phyloP scores from a whole-genome alignment of 2,888 invertebrate genomes.

The Lasioglossum figueresi region DNA sequence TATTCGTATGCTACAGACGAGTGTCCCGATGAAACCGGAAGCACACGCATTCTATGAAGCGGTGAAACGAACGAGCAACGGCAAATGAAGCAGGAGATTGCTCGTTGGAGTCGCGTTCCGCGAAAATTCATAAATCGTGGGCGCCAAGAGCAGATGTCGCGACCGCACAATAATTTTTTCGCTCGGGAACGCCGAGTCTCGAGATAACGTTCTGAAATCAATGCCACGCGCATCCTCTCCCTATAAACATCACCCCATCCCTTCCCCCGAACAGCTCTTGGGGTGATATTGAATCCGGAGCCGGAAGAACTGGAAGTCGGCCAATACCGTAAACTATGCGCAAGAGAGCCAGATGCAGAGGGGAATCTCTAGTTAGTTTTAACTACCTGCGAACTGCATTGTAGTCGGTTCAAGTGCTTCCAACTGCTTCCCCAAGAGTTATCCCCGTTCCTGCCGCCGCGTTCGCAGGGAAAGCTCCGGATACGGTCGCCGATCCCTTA shows the following conservation, averaged over 20 bases:
- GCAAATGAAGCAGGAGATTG: not conserved
- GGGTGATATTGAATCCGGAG: slow-evolving; percentile 46
- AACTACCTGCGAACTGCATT: slow-evolving; percentile 55
- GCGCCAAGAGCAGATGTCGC: not conserved
- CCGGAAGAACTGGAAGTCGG: slow-evolving; percentile 55
- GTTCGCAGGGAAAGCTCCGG: not conserved
- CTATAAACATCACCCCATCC: not conserved
- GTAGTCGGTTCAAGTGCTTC: slow-evolving; percentile 42
- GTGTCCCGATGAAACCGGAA: not conserved
- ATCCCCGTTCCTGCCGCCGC: not conserved
- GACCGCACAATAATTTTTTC: not conserved
- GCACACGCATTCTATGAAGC: not conserved
- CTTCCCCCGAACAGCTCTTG: not conserved
- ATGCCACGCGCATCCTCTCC: not conserved
- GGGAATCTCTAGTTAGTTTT: slow-evolving; percentile 56
- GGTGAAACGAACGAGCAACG: not conserved
- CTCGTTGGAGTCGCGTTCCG: not conserved
- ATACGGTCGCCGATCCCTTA: slow-evolving; percentile 39
- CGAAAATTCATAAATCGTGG: slow-evolving; percentile 1
- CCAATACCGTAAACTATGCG: slow-evolving; percentile 53
- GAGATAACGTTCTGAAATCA: slow-evolving; percentile 27
- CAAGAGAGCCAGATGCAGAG: slow-evolving; percentile 16
- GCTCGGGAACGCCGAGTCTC: not conserved
- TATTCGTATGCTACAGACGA: not conserved
- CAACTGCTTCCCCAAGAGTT: slow-evolving; percentile 35